Conservation (phyloP, 2,113 vertebrate genomes). For the Ammospiza nelsoni region DNA sequence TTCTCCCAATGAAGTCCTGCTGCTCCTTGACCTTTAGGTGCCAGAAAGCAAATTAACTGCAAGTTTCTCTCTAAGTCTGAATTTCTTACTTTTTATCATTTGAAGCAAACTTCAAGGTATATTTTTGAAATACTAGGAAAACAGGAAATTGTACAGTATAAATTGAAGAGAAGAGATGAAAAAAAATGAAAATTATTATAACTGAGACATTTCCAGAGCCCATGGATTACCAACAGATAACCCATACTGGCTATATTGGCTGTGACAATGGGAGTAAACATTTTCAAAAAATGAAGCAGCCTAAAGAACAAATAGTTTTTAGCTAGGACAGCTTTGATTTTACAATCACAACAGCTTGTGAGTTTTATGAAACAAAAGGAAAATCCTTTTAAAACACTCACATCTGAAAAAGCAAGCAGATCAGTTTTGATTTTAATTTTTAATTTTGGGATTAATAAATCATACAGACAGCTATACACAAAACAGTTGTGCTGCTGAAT, state of each 20-base stretch:
- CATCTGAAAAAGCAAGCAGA: not conserved
- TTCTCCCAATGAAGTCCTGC: not conserved
- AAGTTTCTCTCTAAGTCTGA: not conserved
- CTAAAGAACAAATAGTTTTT: not conserved
- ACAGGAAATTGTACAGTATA: slow-evolving; percentile 6
- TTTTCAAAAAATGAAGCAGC: not conserved
- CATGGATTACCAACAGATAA: not conserved
- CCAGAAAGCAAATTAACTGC: slow-evolving; percentile 4
- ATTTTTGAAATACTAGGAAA: not conserved
- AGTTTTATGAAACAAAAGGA: not conserved
- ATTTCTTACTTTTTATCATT: not conserved
- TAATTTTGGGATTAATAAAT: not conserved
- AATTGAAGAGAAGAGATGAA: not conserved
- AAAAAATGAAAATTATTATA: not conserved
- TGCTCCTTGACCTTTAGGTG: slow-evolving; percentile 8
- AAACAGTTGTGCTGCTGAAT: not conserved
- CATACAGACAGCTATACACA: not conserved
- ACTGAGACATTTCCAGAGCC: not conserved
- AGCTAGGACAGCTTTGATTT: not conserved
- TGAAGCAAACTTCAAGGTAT: not conserved
- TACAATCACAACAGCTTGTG: not conserved
- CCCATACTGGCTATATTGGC: not conserved
- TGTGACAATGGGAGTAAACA: not conserved
- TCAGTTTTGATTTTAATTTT: not conserved
- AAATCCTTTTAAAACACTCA: not conserved